Base-by-base conservation (phyloP, 30 jellyfish, hydroid and myxozoan genomes). In the Morbakka virulenta region DNA sequence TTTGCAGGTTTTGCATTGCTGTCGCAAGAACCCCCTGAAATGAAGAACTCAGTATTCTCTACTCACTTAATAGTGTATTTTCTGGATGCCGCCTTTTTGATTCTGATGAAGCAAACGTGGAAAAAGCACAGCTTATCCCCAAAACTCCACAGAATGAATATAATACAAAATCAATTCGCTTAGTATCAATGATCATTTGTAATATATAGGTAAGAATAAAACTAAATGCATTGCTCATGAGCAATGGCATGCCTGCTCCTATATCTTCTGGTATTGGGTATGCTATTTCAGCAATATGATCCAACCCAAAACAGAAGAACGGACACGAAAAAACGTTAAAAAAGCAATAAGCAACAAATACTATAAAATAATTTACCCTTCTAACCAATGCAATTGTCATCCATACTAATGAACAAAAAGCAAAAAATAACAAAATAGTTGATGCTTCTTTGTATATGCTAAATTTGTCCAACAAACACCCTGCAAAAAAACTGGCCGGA, bases 251-350 rank as follows among this genome's bases (percentile, higher is more conserved):
- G 13, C 92, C 36, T 32, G 88, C 74, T 72, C 95, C 81, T 0
- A 75, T 34, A 64, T 74, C 95, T 62, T 88, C 95, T 20, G 94
- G 68, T 0, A 80, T 92, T 0, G 97, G 97, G 35, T 64, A 88
- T 0, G 97, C 82, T 31, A 88, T 81, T 35, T 88, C 97, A 9
- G 95, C 89, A 28, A 87, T 41, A 26, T 88, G 97, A 32, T 85
- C 86, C 23, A 88, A 61, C 21, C 97, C 97, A 51, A 80, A 52
- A 67, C 90, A 36, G 0, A 80, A 53, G 34, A 70, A 88, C 22
- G 97, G 97, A 1, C 74, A 21, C 48, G 57, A 62, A 13, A 80
- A 82, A 30, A 75, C 17, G 21, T 87, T 83, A 9, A 76, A 63
- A 14, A 88, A 1, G 52, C 87, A 52, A 30, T 41, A 62, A 50